A percentile compares a stretch with the other conserved stretches of the same genome.
These are phyloP conservation scores for Thamnaconus septentrionalis DNA, from an alignment of 2,113 vertebrate species.

Conservation along the genomic window DNA sequence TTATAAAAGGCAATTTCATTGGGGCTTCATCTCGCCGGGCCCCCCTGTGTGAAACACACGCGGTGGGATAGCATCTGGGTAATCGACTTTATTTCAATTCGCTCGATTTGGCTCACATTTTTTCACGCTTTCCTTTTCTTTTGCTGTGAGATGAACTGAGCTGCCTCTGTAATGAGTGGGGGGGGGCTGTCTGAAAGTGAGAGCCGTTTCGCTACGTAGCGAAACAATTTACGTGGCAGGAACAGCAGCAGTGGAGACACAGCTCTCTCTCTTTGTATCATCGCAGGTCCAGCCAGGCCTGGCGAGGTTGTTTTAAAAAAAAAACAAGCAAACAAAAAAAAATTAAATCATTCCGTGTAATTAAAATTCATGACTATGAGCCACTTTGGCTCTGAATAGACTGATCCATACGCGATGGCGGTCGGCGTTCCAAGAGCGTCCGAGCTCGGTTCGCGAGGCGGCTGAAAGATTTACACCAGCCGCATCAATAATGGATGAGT, in stretches of 20 bases:
- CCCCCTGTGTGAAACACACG: conserved; percentile 29
- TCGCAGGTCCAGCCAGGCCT: conserved; percentile 1
- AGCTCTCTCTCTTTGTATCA: conserved; percentile 8
- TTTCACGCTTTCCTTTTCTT: conserved; percentile 14
- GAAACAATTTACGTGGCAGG: conserved; percentile 47
- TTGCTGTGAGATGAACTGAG: conserved; percentile 33
- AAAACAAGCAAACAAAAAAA: background rate
- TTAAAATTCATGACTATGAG: conserved; percentile 33
- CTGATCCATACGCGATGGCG: conserved; percentile 20
- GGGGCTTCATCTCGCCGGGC: conserved; percentile 27
- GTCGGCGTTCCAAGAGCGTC: conserved; percentile 22
- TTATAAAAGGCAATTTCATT: conserved; percentile 38
- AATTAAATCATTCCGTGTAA: background rate
- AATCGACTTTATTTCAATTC: conserved; percentile 59
- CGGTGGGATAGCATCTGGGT: conserved; percentile 38
- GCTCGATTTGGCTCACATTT: conserved; percentile 32
- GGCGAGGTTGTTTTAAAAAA: too few species aligned
- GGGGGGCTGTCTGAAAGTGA: conserved; percentile 6
- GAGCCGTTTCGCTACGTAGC: conserved; percentile 33
- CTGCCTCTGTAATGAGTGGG: conserved; percentile 31
- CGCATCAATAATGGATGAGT: conserved; percentile 28
- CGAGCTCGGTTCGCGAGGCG: conserved; percentile 9
- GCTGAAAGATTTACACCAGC: conserved; percentile 13
- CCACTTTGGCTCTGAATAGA: conserved; percentile 21
- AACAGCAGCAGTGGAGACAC: conserved; percentile 21